A percentile compares a stretch with the other conserved stretches of the same genome.
phyloP scores from a whole-genome alignment of 1,140 invertebrate genomes.

The Parasteatoda tepidariorum region DNA sequence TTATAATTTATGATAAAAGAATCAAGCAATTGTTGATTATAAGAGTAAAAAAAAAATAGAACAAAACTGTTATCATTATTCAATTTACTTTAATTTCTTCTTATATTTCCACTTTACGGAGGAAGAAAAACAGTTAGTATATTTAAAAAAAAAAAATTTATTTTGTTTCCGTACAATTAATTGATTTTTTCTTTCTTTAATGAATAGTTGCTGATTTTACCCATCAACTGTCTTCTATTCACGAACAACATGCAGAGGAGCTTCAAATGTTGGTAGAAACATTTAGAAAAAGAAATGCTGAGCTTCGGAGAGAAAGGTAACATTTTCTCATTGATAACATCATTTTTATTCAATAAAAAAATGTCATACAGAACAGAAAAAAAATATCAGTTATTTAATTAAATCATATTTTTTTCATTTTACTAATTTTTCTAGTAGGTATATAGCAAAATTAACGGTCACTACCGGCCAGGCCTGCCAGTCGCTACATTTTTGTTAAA shows the following conservation, averaged over 20 bases:
- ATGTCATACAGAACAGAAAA: neutral
- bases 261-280: conserved; percentile 87
- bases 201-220: conserved; percentile 92
- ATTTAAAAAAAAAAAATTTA: no score
- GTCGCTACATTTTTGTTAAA: no score
- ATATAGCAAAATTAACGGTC: no score
- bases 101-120: no score
- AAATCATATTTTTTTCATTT: neutral
- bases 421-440: conserved; percentile 1
- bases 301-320: conserved; percentile 89
- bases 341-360: neutral
- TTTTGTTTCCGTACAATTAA: neutral
- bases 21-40: no score
- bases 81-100: no score
- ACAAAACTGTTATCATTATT: no score
- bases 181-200: conserved; percentile 35
- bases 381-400: neutral
- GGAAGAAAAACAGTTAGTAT: no score
- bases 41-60: no score
- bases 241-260: conserved; percentile 92
- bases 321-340: neutral
- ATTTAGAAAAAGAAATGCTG: conserved; percentile 86
- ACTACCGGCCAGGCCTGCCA: no score
- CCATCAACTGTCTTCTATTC: conserved; percentile 87
- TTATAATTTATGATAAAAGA: no score